Evolutionary conservation across 2,113 vertebrate species (phyloP), one percentile per base, ranked within the genome.

Genomic region (Elachura formosa): DNA sequence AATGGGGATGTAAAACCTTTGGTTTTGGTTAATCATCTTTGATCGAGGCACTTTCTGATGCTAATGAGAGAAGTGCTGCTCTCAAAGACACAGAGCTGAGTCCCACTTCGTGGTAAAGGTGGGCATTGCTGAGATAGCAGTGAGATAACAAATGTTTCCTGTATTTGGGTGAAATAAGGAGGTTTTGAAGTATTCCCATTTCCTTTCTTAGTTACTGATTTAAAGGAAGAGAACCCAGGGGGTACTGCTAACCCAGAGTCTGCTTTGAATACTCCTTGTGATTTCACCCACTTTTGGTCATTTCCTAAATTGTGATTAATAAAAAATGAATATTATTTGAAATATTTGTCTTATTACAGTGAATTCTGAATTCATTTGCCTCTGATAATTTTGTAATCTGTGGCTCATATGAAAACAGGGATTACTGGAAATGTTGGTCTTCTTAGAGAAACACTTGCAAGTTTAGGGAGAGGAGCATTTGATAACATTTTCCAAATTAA

Each of bases 91-190:
- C 59, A 10, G 36, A 41, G 36, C 15, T 41, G 68, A 34, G 28
- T 33, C 15, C 23, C 11, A 3, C 26, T 34, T 34, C 0, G 0
- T 38, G 24, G 18, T 11, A 18, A 41, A 38, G 33, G 29, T 18
- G 63, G 19, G 25, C 55, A 11, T 41, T 81, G 31, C 56, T 80
- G 29, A 58, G 34, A 22, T 34, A 28, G 12, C 9, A 41, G 59
- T 16, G 29, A 43, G 38, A 22, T 33, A 54, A 51, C 12, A 36
- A 34, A 29, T 9, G 2, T 41, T 67, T 46, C 18, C 59, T 20
- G 8, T 10, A 7, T 58, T 49, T 2, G 2, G 33, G 33, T 67
- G 34, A 29, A 72, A 33, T 4, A 14, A 8, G 6, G 29, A 52
- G 24, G 48, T 48, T 71, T 19, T 33, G 9, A 58, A 38, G 10